Base-by-base conservation (phyloP, 2,797 vertebrate genomes). In the Mycteria americana region DNA sequence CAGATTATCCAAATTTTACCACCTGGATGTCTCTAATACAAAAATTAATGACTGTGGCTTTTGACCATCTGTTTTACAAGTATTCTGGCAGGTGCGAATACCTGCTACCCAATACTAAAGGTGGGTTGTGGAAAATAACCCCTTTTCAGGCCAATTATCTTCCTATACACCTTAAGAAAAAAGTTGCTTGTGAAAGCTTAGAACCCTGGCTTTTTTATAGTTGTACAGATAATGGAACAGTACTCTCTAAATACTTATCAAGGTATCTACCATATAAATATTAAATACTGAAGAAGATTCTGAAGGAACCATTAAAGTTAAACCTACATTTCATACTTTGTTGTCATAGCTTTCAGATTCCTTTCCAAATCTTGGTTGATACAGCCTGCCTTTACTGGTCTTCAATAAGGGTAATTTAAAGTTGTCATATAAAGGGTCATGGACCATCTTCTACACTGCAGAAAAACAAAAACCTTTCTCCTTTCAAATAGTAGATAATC, bases 41-140 rank as follows among this genome's bases (percentile, higher is more conserved):
- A 83, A 97, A 97, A 98, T 97, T 97, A 97, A 97, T 96, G 91
- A 96, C 79, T 74, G 19, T 64, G 56, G 33, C 64, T 72, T 63
- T 80, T 93, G 35, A 45, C 97, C 97, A 98, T 97, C 98, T 98
- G 97, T 86, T 96, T 97, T 93, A 74, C 41, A 89, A 64, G 67
- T 91, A 50, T 53, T 73, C 28, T 69, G 43, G 62, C 89, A 95
- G 62, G 50, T 95, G 81, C 2, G 8, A 85, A 60, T 88, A 86
- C 5, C 31, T 85, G 73, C 43, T 85, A 80, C 35, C 13, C 21
- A 91, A 54, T 2, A 50, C 3, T 84, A 88, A 87, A 78, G 37
- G 33, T 62, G 23, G 7, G 16, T 62, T 85, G 51, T 64, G 33
- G 68, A 93, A 94, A 92, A 85, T 13, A 83, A 30, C 8, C 4